Conservation (phyloP, 2,888 invertebrate genomes). For the Pachliopta kotzebuea region DNA sequence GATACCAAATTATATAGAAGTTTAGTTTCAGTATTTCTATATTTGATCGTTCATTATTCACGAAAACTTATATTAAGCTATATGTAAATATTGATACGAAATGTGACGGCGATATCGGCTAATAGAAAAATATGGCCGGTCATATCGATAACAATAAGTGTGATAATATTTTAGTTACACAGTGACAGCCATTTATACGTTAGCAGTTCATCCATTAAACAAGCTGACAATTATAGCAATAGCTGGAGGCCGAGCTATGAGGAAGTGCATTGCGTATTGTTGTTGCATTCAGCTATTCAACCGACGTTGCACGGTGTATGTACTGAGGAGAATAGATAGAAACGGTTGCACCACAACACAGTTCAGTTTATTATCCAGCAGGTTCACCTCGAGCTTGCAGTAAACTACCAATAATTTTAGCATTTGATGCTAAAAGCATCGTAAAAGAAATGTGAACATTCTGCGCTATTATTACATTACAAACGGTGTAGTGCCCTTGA, state of each 20-base stretch:
- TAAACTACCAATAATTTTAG: conserved; percentile 14
- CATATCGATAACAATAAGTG: neutral
- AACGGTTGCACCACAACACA: conserved; percentile 48
- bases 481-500: conserved; percentile 72
- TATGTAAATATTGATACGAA: neutral
- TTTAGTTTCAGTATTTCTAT: no score
- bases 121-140: neutral
- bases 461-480: conserved; percentile 73
- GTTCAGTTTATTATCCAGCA: conserved; percentile 44
- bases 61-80: neutral
- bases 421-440: conserved; percentile 42
- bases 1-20: no score
- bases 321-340: conserved; percentile 45
- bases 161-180: conserved; percentile 5
- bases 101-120: conserved; percentile 9
- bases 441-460: conserved; percentile 56
- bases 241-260: conserved; percentile 46
- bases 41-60: neutral
- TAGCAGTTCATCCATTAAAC: conserved; percentile 28
- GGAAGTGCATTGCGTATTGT: conserved; percentile 53
- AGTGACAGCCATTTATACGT: conserved; percentile 8
- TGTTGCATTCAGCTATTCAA: conserved; percentile 58
- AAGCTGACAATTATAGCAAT: conserved; percentile 33
- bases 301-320: conserved; percentile 42
- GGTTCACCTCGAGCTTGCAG: conserved; percentile 28